Percentiles rank a stretch among this genome's conserved stretches.
Conservation (phyloP, 2,113 vertebrate species). For the Mesitornis unicolor region DNA sequence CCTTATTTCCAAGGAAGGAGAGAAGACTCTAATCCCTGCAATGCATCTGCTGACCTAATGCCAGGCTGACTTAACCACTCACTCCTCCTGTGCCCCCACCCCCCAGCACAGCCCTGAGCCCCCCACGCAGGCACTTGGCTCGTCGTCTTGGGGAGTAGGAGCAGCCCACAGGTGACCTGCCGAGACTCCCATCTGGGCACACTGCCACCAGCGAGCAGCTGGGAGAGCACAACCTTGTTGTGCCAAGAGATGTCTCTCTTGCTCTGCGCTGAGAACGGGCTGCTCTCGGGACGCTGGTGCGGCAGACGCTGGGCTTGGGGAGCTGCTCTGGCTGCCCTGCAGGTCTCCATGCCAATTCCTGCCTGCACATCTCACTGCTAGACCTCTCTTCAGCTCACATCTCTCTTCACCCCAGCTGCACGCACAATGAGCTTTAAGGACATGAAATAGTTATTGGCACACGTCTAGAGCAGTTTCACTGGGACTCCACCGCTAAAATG, state of each 20-base stretch:
- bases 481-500: neutral
- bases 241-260: constrained; percentile 45
- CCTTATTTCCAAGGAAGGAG: neutral
- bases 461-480: neutral
- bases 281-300: neutral
- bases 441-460: rapidly evolving
- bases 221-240: neutral
- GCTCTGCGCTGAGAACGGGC: neutral
- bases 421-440: neutral
- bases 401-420: neutral
- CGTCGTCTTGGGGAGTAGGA: rapidly evolving
- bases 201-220: neutral
- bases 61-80: neutral
- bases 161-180: neutral
- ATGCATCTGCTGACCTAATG: neutral
- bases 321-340: neutral
- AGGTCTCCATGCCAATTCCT: neutral
- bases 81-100: neutral
- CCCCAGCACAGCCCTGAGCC: neutral
- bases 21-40: neutral
- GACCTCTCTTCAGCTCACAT: rapidly evolving
- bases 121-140: rapidly evolving
- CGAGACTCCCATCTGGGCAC: rapidly evolving
- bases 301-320: rapidly evolving
- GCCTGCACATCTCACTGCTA: neutral